Conservation (phyloP, 2,797 vertebrate genomes). For the Thamnophis elegans region DNA sequence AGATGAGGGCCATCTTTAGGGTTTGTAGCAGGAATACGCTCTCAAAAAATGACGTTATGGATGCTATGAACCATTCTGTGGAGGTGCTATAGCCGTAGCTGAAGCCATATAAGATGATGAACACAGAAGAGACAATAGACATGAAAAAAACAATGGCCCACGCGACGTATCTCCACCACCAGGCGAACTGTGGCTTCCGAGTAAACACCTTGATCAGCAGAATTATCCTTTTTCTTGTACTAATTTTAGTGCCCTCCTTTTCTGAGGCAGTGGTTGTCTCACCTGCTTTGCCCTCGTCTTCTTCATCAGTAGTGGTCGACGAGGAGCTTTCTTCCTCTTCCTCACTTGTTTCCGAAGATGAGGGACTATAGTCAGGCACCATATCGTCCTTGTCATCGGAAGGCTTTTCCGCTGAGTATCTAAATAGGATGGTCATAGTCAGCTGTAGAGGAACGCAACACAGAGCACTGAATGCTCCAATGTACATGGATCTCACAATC, state of each 20-base stretch:
- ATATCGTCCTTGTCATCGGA: neutral
- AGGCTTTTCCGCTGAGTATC: slow-evolving; percentile 49
- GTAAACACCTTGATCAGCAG: neutral
- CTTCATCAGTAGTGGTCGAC: fast-evolving
- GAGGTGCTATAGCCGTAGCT: slow-evolving; percentile 69
- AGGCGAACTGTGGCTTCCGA: neutral
- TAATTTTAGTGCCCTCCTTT: fast-evolving
- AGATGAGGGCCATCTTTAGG: slow-evolving; percentile 44
- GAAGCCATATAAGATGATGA: slow-evolving; percentile 71
- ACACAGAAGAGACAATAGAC: slow-evolving; percentile 42
- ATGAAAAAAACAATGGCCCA: slow-evolving; percentile 61
- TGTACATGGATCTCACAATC: slow-evolving; percentile 47
- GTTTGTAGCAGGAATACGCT: slow-evolving; percentile 61
- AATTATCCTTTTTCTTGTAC: fast-evolving
- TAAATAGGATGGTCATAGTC: slow-evolving; percentile 63
- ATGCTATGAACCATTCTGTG: slow-evolving; percentile 69
- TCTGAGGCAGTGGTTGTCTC: fast-evolving
- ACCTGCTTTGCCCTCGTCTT: neutral
- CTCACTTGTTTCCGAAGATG: neutral
- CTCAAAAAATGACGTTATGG: slow-evolving; percentile 58
- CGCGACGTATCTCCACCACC: slow-evolving; percentile 36
- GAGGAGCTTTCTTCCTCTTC: neutral
- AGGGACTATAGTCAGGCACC: neutral
- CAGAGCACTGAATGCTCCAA: slow-evolving; percentile 68
- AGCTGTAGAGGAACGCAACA: slow-evolving; percentile 62